Base-by-base conservation (phyloP, 92 coral and sea anemone genomes). In the Porites evermanni region DNA sequence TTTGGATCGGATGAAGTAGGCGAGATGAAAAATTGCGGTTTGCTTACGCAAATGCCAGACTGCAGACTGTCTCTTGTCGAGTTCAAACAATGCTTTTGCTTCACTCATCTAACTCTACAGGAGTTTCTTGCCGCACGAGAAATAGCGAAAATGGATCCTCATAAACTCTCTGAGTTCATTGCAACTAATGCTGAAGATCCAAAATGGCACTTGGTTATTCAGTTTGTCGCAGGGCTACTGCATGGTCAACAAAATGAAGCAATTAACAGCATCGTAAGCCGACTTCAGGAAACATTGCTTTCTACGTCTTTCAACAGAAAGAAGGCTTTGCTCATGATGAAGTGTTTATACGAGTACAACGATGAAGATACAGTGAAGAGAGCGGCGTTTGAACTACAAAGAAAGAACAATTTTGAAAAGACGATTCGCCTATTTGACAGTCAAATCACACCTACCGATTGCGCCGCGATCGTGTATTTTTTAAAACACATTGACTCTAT, bases 181-280 rank as follows among this genome's bases (percentile, higher is more conserved):
- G 32, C 67, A 18, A 53, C 68, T 2, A 88, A 67, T 38, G 83
- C 78, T 23, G 74, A 82, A 53, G 88, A 82, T 74, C 78, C 82
- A 74, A 82, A 75, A 66, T 88, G 91, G 88, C 84, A 88, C 51
- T 67, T 88, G 74, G 91, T 88, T 11, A 82, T 88, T 63, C 91
- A 88, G 12, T 88, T 88, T 63, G 66, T 82, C 17, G 91, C 91
- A 38, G 91, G 88, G 16, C 60, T 88, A 18, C 79, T 83, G 21
- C 61, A 24, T 72, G 87, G 70, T 10, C 58, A 68, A 47, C 65
- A 88, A 38, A 13, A 6, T 17, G 73, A 38, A 12, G 88, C 80
- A 1, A 67, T 51, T 24, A 68, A 83, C 53, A 19, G 64, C 17
- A 18, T 88, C 70, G 79, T 59, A 16, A 26, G 18, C 21, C 16